Base-by-base conservation (phyloP, 2,888 invertebrate genomes). In the Heliconius aoede region DNA sequence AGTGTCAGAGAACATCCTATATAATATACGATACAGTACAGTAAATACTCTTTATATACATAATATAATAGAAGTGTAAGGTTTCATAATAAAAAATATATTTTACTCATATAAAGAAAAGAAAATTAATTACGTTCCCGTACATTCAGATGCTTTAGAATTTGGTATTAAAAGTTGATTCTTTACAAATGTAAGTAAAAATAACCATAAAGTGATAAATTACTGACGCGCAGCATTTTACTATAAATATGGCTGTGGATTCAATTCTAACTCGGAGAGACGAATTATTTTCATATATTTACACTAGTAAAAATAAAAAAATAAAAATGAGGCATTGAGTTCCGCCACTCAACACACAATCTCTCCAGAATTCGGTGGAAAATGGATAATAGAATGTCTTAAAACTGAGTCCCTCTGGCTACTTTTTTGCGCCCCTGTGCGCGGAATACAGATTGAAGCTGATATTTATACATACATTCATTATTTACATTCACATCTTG, bases 1-100 rank as follows among this genome's bases (percentile, higher is more conserved):
- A 71, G 78, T 65, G 78, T 80, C 76, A 76, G 65, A 61, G 62
- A 67, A 62, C 73, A 71, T 36, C 46, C 64, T 71, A 77, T 73
- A 65, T 36, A 60, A 26, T 60, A 65, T 65, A 74, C 71, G 69
- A 75, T 71, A 71, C 64, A 51, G 75, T 26, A 58, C n/a, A 46
- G 64, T 65, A 69, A 69, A 40, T 74, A 61, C 61, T 46, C 8
- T 73, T 32, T 64, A 30, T 68, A 68, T 69, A 51, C 3, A 51
- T 30, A n/a, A 21, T 46, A 67, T 40, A 21, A 46, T 55, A n/a
- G 8, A 9, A 21, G n/a, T 46, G 21, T 55, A 55, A n/a, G 55
- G 24, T 36, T 32, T 32, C 15, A 65, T 15, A 28, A 18, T 26
- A 65, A 65, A 65, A 65, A 36, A 36, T 28, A 28, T 65, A 32